Base-by-base conservation (phyloP, 2,888 invertebrate species). In the Protonemura montana region DNA sequence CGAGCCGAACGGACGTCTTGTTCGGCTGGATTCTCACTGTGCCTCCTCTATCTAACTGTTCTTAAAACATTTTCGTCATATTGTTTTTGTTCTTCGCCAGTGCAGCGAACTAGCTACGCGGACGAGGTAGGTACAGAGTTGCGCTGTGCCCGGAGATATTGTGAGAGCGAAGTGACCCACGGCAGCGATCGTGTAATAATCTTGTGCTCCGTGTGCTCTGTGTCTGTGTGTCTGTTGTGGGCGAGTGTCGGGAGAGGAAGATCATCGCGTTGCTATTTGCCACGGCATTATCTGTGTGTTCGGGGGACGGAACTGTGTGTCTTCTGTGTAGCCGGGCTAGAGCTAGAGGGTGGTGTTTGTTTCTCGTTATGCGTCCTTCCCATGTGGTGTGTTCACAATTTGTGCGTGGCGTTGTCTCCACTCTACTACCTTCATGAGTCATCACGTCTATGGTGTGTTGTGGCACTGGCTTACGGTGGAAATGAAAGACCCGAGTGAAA, bases 221-320 rank as follows among this genome's bases (percentile, higher is more conserved):
- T 42, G 85, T 85, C 7, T 85, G 85, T 59, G 85, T 29, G 41
- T 85, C 77, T 85, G 41, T 85, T 26, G 35, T 85, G 76, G 30
- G n/a, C 76, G n/a, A 42, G 10, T 13, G 6, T 1, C 59, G 59
- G 16, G 59, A 59, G 59, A 41, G 41, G 41, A 41, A 41, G 41
- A 41, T 41, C 41, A 13, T 41, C 21, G 82, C 3, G 25, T 3
- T 26, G 42, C 83, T 26, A 10, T 28, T 13, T 0, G 80, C 25
- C 29, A 28, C 28, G 42, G 6, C 28, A 76, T 84, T 28, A 21
- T 35, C 21, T 76, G 84, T 78, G 78, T 78, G 78, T n/a, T 10
- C 21, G 59, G 13, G 59, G 16, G 59, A 21, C 16, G 21, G 59
- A 59, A 10, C 59, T 59, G 59, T 59, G 59, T 59, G 59, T 59